These are phyloP conservation scores for Eubasilissa splendida DNA, from an alignment of 2,888 invertebrate genomes.

Conservation along the genomic window DNA sequence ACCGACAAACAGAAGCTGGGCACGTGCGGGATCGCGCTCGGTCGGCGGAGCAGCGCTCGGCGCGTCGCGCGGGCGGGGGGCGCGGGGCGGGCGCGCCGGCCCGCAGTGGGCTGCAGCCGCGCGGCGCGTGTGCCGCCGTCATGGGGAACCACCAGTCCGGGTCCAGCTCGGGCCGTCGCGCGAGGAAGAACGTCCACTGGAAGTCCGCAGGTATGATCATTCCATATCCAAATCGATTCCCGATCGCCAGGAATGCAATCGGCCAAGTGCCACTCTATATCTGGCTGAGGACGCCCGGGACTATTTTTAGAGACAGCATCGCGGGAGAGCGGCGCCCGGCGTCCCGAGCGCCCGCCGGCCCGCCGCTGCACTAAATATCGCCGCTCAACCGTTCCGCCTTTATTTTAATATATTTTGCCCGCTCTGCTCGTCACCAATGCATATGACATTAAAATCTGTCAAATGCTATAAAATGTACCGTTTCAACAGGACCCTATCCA, in stretches of 20 bases:
- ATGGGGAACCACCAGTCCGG: slow-evolving; percentile 73
- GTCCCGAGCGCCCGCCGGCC: slow-evolving; percentile 7
- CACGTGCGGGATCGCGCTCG: neutral
- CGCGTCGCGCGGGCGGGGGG: slow-evolving; percentile 53
- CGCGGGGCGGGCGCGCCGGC: slow-evolving; percentile 60
- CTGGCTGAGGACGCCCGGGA: slow-evolving; percentile 42
- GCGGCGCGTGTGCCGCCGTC: slow-evolving; percentile 43
- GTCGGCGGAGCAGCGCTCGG: slow-evolving; percentile 58
- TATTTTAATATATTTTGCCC: slow-evolving; percentile 3
- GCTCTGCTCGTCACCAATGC: neutral
- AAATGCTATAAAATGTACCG: neutral
- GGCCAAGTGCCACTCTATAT: slow-evolving; percentile 18
- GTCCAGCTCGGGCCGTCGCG: slow-evolving; percentile 70
- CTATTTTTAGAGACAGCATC: slow-evolving; percentile 52
- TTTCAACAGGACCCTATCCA: no score
- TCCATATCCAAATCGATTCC: neutral
- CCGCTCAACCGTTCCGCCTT: neutral
- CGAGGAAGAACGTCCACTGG: slow-evolving; percentile 87
- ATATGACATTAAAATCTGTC: neutral
- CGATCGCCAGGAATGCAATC: slow-evolving; percentile 30
- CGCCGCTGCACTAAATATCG: neutral
- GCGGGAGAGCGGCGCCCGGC: slow-evolving; percentile 27
- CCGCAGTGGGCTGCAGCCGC: slow-evolving; percentile 51
- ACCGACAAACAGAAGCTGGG: neutral
- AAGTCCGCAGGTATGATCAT: slow-evolving; percentile 83